Percentiles rank a stretch among this genome's conserved stretches.
phyloP scores from a whole-genome alignment of 2,113 vertebrate species.

The Origma solitaria region DNA sequence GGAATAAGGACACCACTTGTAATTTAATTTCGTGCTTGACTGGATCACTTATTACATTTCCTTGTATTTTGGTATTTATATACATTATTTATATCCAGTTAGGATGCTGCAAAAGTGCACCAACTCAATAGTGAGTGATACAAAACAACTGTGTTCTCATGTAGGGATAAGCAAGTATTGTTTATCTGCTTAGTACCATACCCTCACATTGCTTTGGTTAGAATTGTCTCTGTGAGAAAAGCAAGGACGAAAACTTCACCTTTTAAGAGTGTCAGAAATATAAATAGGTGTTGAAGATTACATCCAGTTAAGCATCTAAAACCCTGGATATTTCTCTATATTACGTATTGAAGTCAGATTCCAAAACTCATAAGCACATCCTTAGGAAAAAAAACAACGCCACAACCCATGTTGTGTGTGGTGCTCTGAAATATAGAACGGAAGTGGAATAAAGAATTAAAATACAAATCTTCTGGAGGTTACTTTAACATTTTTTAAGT shows the following conservation, averaged over 20 bases:
- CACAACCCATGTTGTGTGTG: background rate
- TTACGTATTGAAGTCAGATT: background rate
- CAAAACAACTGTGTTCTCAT: background rate
- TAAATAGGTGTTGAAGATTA: background rate
- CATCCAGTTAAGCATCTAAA: background rate
- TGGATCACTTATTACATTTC: slow-evolving; percentile 25
- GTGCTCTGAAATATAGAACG: background rate
- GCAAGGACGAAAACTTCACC: background rate
- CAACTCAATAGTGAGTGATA: background rate
- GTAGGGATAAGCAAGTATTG: background rate
- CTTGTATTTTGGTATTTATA: slow-evolving; percentile 14
- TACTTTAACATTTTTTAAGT: background rate
- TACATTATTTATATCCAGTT: slow-evolving; percentile 35
- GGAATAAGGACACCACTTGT: background rate
- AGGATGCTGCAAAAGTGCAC: background rate
- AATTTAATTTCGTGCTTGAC: slow-evolving; percentile 58
- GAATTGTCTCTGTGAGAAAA: background rate
- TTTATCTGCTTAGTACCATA: background rate
- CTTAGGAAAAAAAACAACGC: background rate
- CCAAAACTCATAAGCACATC: background rate
- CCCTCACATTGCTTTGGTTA: background rate
- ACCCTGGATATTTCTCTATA: background rate
- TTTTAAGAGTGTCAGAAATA: background rate
- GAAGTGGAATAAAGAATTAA: background rate
- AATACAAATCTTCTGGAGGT: background rate